Evolutionary conservation across 2,797 vertebrate species (phyloP).

Genomic region (Rhynchotus rufescens): DNA sequence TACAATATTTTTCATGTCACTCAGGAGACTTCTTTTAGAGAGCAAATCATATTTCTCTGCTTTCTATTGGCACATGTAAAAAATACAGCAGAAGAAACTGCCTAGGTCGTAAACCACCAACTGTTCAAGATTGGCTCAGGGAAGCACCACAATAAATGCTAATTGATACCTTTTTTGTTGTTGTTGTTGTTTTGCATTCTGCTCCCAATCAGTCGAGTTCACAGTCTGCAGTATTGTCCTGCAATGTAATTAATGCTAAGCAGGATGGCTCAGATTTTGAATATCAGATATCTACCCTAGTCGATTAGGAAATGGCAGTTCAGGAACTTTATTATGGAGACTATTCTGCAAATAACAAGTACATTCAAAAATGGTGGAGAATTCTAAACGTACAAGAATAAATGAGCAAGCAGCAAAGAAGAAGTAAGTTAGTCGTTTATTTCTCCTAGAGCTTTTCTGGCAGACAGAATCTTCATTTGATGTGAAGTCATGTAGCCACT

Average conservation of each 20-base stretch:
- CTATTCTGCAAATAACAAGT: neutral
- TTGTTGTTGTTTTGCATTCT: too few relatives aligned
- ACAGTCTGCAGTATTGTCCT: neutral
- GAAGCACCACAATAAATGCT: constrained; percentile 16
- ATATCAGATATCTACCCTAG: neutral
- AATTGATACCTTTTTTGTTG: neutral
- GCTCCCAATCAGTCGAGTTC: neutral
- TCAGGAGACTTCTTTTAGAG: neutral
- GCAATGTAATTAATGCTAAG: neutral
- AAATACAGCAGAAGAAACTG: constrained; percentile 33
- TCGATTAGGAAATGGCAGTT: neutral
- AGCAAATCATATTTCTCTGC: neutral
- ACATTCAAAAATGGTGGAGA: neutral
- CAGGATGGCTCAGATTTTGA: neutral
- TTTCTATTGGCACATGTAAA: neutral
- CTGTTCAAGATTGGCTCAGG: constrained; percentile 28
- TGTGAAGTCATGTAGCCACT: neutral
- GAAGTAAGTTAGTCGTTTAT: neutral
- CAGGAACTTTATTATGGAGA: neutral
- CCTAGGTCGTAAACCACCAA: constrained; percentile 30
- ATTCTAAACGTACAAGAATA: neutral
- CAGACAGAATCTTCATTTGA: neutral
- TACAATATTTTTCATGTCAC: constrained; percentile 1
- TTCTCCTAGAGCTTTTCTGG: neutral
- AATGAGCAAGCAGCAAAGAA: neutral